Conservation (phyloP, 2,797 vertebrate genomes). For the Craterocephalus amniculus region DNA sequence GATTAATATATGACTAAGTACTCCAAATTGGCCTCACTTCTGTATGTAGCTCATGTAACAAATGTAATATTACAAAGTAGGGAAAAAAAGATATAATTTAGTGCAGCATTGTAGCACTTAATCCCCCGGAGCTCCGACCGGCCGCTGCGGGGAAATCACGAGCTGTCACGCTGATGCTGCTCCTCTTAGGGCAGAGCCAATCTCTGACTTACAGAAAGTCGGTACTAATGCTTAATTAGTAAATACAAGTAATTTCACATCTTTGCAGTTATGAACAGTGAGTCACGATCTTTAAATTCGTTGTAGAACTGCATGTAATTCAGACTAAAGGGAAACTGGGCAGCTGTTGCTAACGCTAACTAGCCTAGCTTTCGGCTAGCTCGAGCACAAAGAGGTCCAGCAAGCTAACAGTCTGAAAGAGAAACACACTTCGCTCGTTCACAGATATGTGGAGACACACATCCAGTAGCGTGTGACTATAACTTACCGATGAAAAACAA, state of each 20-base stretch:
- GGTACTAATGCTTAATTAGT: not conserved
- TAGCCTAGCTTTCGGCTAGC: slow-evolving; percentile 68
- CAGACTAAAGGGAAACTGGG: slow-evolving; percentile 1
- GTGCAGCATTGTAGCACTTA: not conserved
- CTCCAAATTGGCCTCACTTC: accelerated
- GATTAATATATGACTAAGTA: no score
- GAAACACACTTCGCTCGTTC: not conserved
- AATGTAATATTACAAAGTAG: accelerated
- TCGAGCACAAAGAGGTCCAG: slow-evolving; percentile 59
- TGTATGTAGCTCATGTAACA: not conserved
- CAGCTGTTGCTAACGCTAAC: slow-evolving; percentile 35
- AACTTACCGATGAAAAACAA: slow-evolving; percentile 70
- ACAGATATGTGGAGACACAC: not conserved
- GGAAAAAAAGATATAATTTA: not conserved
- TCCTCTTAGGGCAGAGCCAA: not conserved
- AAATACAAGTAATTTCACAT: accelerated
- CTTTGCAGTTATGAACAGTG: accelerated
- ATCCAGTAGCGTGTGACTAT: accelerated
- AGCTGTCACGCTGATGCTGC: slow-evolving; percentile 71
- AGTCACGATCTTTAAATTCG: accelerated
- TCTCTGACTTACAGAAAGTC: not conserved
- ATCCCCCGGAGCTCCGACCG: slow-evolving; percentile 31
- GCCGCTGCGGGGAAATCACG: slow-evolving; percentile 65
- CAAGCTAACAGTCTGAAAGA: not conserved
- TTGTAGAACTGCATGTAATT: slow-evolving; percentile 9